Conservation (phyloP, 2,888 invertebrate genomes). For the Thereva unica region DNA sequence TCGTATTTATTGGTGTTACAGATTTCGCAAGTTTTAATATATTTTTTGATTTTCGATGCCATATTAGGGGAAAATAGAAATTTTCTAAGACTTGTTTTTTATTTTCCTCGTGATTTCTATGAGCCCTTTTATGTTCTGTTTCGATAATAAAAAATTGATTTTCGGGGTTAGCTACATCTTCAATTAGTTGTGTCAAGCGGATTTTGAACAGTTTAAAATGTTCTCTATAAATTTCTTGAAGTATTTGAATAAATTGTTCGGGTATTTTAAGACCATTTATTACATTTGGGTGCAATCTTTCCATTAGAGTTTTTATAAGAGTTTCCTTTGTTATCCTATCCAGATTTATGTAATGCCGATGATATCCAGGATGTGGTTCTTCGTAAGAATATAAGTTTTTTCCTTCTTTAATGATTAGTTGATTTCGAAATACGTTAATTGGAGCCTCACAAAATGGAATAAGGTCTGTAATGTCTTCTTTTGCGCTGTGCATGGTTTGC, state of each 20-base stretch:
- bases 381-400: neutral
- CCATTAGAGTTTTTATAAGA: neutral
- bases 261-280: slow-evolving; percentile 34
- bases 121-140: slow-evolving; percentile 32
- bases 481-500: slow-evolving; percentile 2
- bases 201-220: slow-evolving; percentile 16
- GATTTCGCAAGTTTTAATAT: slow-evolving; percentile 14
- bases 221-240: slow-evolving; percentile 32
- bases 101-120: slow-evolving; percentile 22
- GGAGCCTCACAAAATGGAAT: slow-evolving; percentile 28
- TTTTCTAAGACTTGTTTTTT: slow-evolving; percentile 24
- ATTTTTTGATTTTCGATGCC: slow-evolving; percentile 22
- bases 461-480: neutral
- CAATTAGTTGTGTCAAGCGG: slow-evolving; percentile 22
- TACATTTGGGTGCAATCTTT: slow-evolving; percentile 9
- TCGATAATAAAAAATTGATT: slow-evolving; percentile 25
- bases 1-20: slow-evolving; percentile 35
- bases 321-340: slow-evolving; percentile 4
- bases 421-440: slow-evolving; percentile 15
- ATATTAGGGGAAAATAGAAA: slow-evolving; percentile 33
- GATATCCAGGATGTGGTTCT: slow-evolving; percentile 10
- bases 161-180: slow-evolving; percentile 28
- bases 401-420: neutral
- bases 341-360: neutral
- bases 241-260: slow-evolving; percentile 17